These are phyloP conservation scores for Panagrolaimus sp. DNA, from an alignment of 1,140 invertebrate genomes.

Conservation along the genomic window DNA sequence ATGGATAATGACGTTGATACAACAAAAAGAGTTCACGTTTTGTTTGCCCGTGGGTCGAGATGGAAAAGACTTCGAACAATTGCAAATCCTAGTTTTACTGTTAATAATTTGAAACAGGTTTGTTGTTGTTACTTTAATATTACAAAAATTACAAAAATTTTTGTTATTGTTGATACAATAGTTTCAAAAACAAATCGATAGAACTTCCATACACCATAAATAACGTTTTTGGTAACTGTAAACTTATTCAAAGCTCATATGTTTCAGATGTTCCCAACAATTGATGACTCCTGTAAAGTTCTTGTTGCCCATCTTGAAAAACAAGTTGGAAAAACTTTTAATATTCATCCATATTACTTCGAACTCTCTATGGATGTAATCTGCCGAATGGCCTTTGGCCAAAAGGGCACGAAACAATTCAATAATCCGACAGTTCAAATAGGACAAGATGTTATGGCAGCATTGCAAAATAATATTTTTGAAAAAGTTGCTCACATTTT, in stretches of 20 bases:
- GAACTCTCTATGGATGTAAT: constrained; percentile 52
- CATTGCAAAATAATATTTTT: too few species aligned
- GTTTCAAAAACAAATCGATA: too few species aligned
- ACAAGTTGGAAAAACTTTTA: constrained; percentile 18
- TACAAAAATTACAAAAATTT: too few species aligned
- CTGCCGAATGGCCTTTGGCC: constrained; percentile 41
- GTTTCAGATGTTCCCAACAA: background rate
- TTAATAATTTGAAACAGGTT: constrained; percentile 35
- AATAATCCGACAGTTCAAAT: constrained; percentile 16
- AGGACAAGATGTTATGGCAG: background rate
- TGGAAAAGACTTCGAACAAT: constrained; percentile 43
- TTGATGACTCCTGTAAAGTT: too few species aligned
- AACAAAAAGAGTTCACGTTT: constrained; percentile 23
- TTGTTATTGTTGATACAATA: too few species aligned
- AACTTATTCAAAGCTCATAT: too few species aligned
- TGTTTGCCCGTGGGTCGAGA: constrained; percentile 31
- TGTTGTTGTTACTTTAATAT: too few species aligned
- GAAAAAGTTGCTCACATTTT: too few species aligned
- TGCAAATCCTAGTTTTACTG: constrained; percentile 32
- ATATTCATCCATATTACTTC: constrained; percentile 39
- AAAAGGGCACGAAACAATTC: constrained; percentile 41
- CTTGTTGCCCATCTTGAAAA: too few species aligned
- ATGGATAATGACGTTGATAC: constrained; percentile 23
- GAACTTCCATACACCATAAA: too few species aligned
- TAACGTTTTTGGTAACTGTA: too few species aligned